A percentile compares a stretch with the other conserved stretches of the same genome.
phyloP scores from a whole-genome alignment of 35 echinoderm and acorn worm genomes.

The Ophioderma brevispina region DNA sequence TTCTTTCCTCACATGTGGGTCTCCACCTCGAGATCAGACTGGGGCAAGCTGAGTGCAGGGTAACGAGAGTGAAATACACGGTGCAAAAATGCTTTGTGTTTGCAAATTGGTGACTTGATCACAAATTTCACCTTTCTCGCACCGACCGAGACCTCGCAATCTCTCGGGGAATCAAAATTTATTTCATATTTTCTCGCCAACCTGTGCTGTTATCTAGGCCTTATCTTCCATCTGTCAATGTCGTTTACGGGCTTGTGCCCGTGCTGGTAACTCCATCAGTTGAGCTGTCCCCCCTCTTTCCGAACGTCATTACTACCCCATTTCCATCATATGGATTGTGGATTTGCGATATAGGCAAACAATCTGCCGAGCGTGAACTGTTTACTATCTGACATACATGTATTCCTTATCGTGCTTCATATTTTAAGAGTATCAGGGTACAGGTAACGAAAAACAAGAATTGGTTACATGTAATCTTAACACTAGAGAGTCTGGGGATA shows the following conservation, averaged over 20 bases:
- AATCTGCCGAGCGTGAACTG: no score
- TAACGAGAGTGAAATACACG: background rate
- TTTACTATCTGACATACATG: no score
- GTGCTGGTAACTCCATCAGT: background rate
- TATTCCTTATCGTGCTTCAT: no score
- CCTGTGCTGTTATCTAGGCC: background rate
- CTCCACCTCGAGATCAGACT: background rate
- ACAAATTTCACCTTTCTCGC: background rate
- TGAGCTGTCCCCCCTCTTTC: background rate
- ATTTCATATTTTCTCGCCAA: background rate
- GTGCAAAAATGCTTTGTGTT: background rate
- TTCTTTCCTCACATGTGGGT: background rate
- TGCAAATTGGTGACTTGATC: background rate
- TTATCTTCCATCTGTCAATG: background rate
- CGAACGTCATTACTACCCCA: background rate
- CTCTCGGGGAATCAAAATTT: background rate
- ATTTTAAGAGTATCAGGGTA: no score
- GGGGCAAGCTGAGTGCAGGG: background rate
- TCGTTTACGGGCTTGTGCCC: background rate
- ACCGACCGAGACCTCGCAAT: background rate
- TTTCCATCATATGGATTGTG: background rate
- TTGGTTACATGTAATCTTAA: no score
- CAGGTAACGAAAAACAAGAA: no score
- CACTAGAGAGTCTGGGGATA: no score
- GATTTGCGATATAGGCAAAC: background rate